Evolutionary conservation across 2,113 vertebrate genomes (phyloP), one percentile per base, ranked within the genome.

Genomic region (Prinia subflava): DNA sequence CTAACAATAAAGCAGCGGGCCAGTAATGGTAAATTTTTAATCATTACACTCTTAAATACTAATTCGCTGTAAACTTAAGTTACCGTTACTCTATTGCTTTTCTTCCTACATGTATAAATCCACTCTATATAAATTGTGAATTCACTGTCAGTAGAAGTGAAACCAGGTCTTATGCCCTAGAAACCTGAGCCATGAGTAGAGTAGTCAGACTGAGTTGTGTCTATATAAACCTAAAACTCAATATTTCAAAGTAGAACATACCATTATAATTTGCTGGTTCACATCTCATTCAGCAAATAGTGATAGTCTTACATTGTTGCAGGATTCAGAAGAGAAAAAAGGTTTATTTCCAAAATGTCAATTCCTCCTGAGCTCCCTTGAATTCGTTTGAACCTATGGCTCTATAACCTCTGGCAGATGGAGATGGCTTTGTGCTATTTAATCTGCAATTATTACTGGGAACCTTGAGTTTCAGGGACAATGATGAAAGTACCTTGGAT

Each of bases 1-100:
- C 97, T 99, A 95, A 99, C 99, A 92, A 99, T 99, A 98, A 99
- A 99, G 93, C 99, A 99, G 95, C 98, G 98, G 37, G 98, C 98
- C 97, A 99, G 98, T 98, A 99, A 99, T 64, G 99, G 99, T 99
- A 99, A 98, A 94, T 70, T 89, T 64, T 68, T 84, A 90, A 88
- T 87, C 50, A 44, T 95, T 89, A 53, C 8, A 1, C 79, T 84
- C 86, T 71, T 68, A 73, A 91, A 83, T 91, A 80, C 39, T 92
- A 67, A 13, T 78, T 91, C 22, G 83, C 83, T 89, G 33, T 82
- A 68, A 94, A 79, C 46, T 69, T 9, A 82, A 73, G 20, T 59
- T 75, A 30, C 39, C 4, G 1, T 71, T 73, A 50, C 20, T 81
- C 18, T 80, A 2, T 28, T 23, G 53, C 27, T 21, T 30, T 86